A percentile compares a stretch with the other conserved stretches of the same genome.
These are phyloP conservation scores for Columba livia DNA, from an alignment of 2,113 vertebrate species.

Conservation along the genomic window DNA sequence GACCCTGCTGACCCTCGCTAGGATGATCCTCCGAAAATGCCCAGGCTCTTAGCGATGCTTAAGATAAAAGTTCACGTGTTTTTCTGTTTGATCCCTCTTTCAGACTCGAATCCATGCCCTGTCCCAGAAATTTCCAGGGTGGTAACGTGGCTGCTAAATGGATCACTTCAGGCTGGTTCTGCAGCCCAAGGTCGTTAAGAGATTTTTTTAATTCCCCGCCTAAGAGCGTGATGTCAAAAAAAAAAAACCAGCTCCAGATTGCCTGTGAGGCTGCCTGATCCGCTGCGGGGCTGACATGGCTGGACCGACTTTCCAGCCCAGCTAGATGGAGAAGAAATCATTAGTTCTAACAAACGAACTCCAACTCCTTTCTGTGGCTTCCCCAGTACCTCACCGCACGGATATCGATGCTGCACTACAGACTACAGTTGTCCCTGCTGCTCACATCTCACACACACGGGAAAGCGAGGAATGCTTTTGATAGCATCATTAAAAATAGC, in stretches of 20 bases:
- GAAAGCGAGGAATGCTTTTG: not conserved
- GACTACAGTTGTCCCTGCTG: not conserved
- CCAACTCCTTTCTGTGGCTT: not conserved
- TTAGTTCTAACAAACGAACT: not conserved
- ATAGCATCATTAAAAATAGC: not conserved
- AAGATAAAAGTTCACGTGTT: not conserved
- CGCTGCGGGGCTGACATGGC: not conserved
- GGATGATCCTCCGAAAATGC: not conserved
- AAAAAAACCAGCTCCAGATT: not conserved
- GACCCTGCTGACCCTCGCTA: not conserved
- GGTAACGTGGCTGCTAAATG: not conserved
- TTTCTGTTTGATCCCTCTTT: not conserved
- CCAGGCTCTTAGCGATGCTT: not conserved
- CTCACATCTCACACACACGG: not conserved
- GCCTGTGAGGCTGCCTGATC: not conserved
- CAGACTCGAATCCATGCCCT: not conserved
- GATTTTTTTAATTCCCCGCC: not conserved
- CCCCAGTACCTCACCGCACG: fast-evolving
- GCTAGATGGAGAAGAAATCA: not conserved
- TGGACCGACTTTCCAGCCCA: not conserved
- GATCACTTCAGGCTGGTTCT: not conserved
- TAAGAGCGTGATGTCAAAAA: not conserved
- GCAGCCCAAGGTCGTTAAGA: not conserved
- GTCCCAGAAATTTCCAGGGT: not conserved
- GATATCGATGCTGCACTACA: fast-evolving